Evolutionary conservation across 2,113 vertebrate species (phyloP), one percentile per base, ranked within the genome.

Genomic region (Poicephalus meyeri): DNA sequence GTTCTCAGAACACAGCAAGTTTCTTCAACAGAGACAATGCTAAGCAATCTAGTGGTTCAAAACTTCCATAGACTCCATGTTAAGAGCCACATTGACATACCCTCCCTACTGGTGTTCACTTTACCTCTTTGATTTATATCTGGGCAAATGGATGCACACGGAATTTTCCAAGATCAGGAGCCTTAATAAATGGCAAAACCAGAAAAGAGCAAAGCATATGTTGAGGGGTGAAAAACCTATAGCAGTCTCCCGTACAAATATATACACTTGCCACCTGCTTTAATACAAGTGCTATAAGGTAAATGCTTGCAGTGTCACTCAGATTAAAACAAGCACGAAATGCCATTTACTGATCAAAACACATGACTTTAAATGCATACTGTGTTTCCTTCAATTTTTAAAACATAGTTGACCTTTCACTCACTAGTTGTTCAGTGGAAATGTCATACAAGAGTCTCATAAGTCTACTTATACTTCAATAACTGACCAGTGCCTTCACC

Each of bases 291-390:
- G 33, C 23, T 68, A 20, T 39, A 72, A 46, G 10, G 56, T 35
- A 81, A 39, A 35, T 74, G 61, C 46, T 83, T 73, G 65, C 63
- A 71, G 6, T 17, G 31, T 11, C 47, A 92, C 52, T 83, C 39
- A 46, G 64, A 29, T 20, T 69, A 88, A 89, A 82, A 81, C 84
- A 91, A 76, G 41, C 26, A 77, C 44, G 46, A 66, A 91, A 65
- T 56, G 33, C 13, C 72, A 90, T 86, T 92, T 91, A 93, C 41
- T 53, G 42, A 95, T 80, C 92, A 91, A 95, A 96, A 37, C 10
- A 74, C 9, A n/a, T 61, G 11, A 80, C 79, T 95, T 87, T 53
- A 82, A 70, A 91, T 91, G 49, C 60, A 91, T 47, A 4, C 24
- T 31, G 31, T 53, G 58, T 50, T 68, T 63, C 61, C 70, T 49